These are phyloP conservation scores for Tridacna crocea DNA, from an alignment of 2,888 invertebrate genomes.

Conservation along the genomic window DNA sequence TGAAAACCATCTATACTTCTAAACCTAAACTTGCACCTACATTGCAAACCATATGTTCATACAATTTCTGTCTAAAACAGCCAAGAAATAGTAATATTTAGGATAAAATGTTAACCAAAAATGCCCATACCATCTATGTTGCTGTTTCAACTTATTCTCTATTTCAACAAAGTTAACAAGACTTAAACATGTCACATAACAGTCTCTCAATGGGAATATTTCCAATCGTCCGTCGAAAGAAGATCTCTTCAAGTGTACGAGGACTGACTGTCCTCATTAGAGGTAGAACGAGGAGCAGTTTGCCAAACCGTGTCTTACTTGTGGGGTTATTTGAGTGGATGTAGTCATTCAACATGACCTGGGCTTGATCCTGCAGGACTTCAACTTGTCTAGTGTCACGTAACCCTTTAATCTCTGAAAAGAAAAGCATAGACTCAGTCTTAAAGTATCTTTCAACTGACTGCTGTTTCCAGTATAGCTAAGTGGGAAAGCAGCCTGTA, in stretches of 20 bases:
- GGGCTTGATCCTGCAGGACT: slow-evolving; percentile 91
- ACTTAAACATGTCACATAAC: slow-evolving; percentile 88
- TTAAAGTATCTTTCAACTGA: background rate
- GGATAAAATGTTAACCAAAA: no score
- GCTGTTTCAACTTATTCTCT: no score
- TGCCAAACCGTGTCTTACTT: slow-evolving; percentile 88
- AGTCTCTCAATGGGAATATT: slow-evolving; percentile 89
- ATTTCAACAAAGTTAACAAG: slow-evolving; percentile 67
- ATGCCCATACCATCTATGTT: no score
- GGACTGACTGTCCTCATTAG: slow-evolving; percentile 87
- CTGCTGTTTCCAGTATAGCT: no score
- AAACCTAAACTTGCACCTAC: no score
- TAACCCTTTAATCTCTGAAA: slow-evolving; percentile 87
- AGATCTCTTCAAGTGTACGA: slow-evolving; percentile 87
- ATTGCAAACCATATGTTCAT: no score
- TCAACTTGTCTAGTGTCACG: slow-evolving; percentile 87
- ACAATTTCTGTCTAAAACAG: no score
- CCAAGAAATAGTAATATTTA: no score
- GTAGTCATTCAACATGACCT: slow-evolving; percentile 91
- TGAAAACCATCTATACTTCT: no score
- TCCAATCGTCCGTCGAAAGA: slow-evolving; percentile 91
- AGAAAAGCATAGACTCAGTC: background rate
- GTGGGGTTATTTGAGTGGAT: slow-evolving; percentile 75
- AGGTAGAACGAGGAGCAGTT: slow-evolving; percentile 90
- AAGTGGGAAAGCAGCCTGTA: no score